Base-by-base conservation (phyloP, 2,113 vertebrate species). In the Percopsis transmontana region DNA sequence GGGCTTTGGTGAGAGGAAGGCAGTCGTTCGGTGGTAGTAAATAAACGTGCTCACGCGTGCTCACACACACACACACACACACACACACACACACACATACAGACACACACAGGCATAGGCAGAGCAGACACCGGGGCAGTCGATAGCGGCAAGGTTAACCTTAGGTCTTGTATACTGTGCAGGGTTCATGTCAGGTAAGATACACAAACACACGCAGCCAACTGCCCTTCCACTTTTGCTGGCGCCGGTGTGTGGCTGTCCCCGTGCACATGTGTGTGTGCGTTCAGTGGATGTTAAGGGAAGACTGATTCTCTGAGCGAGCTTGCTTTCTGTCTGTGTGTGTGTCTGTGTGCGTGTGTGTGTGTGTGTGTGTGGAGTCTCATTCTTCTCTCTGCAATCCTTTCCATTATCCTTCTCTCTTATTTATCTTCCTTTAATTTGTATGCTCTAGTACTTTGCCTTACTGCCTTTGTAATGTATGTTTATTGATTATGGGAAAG, bases 121-220 rank as follows among this genome's bases (percentile, higher is more conserved):
- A n/a, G n/a, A n/a, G 69, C 66, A 77, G 72, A 84, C 74, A 68
- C 57, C 14, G 0, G 23, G 27, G 60, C 61, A 63, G 78, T 85
- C 77, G 60, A 83, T 85, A 66, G 51, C 61, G 71, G 60, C 68
- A 76, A 81, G 81, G 83, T 77, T 88, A 83, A 71, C 39, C 24
- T 56, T 64, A 68, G 74, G 68, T 72, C 80, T 60, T 78, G 77
- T 84, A 86, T 82, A 82, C 82, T 14, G 42, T 33, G 3, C 18
- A 5, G 69, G 41, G 79, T 77, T 83, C 45, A 41, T 19, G 68
- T 68, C 58, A 62, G 74, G 73, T 81, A 59, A 79, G 51, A 58
- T 33, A 21, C 48, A 58, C 58, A 54, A 3, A 52, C 15, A 38
- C 47, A 44, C 15, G 16, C 24, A 33, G 11, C 38, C 16, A 19